Percentiles rank a stretch among this genome's conserved stretches.
phyloP scores from a whole-genome alignment of 2,888 invertebrate genomes.

The Patella depressa region DNA sequence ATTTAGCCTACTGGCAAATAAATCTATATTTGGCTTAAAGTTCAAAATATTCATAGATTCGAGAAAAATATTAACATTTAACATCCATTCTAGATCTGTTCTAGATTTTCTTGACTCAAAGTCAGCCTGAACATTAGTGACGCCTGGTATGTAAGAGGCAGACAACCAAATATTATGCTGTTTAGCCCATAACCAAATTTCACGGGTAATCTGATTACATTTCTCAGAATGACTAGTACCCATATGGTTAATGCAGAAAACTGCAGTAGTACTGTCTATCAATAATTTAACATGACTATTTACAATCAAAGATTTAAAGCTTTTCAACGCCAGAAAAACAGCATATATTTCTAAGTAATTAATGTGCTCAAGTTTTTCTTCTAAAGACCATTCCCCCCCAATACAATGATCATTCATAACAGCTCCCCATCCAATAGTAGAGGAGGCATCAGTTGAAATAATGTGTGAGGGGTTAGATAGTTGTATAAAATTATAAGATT shows the following conservation, averaged over 20 bases:
- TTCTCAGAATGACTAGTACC: slow-evolving; percentile 19
- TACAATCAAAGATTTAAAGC: not conserved
- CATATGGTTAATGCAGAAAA: slow-evolving; percentile 22
- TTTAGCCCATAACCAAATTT: slow-evolving; percentile 21
- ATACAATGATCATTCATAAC: not conserved
- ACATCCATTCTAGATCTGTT: slow-evolving; percentile 25
- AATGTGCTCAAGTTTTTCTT: slow-evolving; percentile 13
- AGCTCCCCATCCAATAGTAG: slow-evolving; percentile 18
- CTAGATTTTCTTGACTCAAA: not conserved
- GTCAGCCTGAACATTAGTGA: slow-evolving; percentile 22
- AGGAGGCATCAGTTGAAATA: slow-evolving; percentile 13
- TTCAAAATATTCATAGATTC: not conserved
- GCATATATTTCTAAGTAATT: slow-evolving; percentile 18
- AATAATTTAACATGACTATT: slow-evolving; percentile 17
- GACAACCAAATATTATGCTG: slow-evolving; percentile 20
- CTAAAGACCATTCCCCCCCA: not conserved
- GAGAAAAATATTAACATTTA: slow-evolving; percentile 6
- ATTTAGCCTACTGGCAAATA: slow-evolving; percentile 35
- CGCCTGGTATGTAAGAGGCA: slow-evolving; percentile 20
- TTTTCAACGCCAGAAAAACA: not conserved
- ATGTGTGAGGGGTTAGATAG: not conserved
- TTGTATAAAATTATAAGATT: not conserved
- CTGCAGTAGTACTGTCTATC: slow-evolving; percentile 22
- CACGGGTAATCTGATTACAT: slow-evolving; percentile 15
- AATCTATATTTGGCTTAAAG: slow-evolving; percentile 21